A percentile compares a stretch with the other conserved stretches of the same genome.
phyloP scores from a whole-genome alignment of 2,797 vertebrate species.

The Bradypus variegatus region DNA sequence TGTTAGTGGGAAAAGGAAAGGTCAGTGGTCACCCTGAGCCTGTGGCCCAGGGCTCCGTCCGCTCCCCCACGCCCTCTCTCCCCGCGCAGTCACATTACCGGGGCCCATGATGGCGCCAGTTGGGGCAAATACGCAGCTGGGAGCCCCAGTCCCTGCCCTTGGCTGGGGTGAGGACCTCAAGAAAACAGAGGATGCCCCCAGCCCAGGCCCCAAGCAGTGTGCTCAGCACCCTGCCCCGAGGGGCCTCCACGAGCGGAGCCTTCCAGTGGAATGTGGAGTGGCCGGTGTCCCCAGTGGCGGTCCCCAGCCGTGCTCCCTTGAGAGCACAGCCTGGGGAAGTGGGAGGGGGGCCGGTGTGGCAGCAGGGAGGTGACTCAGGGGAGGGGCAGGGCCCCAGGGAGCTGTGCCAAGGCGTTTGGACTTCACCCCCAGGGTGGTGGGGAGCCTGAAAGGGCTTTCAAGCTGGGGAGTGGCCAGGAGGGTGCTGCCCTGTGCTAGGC shows the following conservation, averaged over 20 bases:
- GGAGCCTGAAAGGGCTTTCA: not conserved
- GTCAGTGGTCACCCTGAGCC: not conserved
- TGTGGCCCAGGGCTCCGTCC: no score
- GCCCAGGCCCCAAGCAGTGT: not conserved
- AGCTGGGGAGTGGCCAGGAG: not conserved
- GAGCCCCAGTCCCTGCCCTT: not conserved
- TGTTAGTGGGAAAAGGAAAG: not conserved
- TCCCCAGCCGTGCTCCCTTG: no score
- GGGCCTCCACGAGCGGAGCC: not conserved
- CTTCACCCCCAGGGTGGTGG: constrained; percentile 10
- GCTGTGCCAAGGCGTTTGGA: not conserved
- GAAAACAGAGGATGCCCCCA: not conserved
- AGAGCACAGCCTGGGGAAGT: not conserved
- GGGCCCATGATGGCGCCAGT: not conserved
- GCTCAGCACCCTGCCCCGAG: not conserved
- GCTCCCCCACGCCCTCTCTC: no score
- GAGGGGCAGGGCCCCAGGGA: not conserved
- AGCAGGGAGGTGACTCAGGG: not conserved
- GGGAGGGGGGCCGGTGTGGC: not conserved
- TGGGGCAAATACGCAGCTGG: rapidly evolving
- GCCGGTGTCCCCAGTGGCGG: not conserved
- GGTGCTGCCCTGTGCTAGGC: not conserved
- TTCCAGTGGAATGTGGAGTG: not conserved
- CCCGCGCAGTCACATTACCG: rapidly evolving
- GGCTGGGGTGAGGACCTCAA: not conserved